Evolutionary conservation across 2,888 invertebrate genomes (phyloP).

Genomic region (Crossocerus cetratus): DNA sequence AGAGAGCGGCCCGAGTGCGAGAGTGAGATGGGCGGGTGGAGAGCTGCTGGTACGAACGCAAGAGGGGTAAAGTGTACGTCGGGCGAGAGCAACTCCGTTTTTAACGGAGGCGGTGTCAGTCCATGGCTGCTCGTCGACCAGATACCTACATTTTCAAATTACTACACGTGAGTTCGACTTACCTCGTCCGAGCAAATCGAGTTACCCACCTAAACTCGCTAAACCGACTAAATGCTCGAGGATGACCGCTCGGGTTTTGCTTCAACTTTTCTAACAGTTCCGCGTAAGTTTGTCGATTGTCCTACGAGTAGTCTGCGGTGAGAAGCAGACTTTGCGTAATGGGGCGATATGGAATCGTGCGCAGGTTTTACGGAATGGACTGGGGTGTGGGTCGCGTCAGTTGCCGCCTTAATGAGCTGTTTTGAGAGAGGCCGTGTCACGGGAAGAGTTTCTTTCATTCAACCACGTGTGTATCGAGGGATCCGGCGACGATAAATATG

Average conservation of each 20-base stretch:
- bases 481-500: constrained; percentile 31
- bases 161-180: constrained; percentile 61
- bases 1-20: constrained; percentile 5
- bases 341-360: no score
- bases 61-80: constrained; percentile 34
- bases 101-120: constrained; percentile 58
- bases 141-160: constrained; percentile 54
- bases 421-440: background rate
- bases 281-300: background rate
- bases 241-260: background rate
- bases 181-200: background rate
- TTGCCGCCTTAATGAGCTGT: background rate
- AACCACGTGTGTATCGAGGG: constrained; percentile 32
- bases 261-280: background rate
- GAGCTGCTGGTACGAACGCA: constrained; percentile 28
- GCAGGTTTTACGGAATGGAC: no score
- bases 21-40: constrained; percentile 25
- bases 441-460: background rate
- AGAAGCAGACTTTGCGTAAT: background rate
- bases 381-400: background rate
- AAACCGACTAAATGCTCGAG: background rate
- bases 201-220: no score
- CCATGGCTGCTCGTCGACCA: constrained; percentile 61
- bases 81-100: constrained; percentile 49
- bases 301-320: background rate